These are phyloP conservation scores for Sylvilagus bachmani DNA, from an alignment of 2,113 vertebrate genomes.

Conservation along the genomic window DNA sequence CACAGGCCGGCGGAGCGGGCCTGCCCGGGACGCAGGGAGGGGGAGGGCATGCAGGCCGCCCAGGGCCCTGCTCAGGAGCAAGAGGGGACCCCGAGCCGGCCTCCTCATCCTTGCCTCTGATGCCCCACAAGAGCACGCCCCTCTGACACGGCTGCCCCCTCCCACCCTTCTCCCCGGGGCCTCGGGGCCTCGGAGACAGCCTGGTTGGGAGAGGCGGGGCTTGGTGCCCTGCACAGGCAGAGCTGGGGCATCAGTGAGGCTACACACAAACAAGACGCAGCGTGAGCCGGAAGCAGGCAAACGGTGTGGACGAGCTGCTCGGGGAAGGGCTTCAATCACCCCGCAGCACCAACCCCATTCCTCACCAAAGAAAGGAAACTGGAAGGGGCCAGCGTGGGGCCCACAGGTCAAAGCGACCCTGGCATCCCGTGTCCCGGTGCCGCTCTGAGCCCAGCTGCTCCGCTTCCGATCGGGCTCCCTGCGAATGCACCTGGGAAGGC, in stretches of 20 bases:
- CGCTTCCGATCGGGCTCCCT: too few species aligned
- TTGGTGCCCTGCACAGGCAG: too few species aligned
- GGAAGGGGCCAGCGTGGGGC: too few species aligned
- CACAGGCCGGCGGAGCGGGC: conserved; percentile 74
- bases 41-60: background rate
- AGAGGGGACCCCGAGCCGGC: background rate
- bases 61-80: background rate
- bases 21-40: background rate
- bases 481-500: too few species aligned
- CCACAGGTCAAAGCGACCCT: too few species aligned
- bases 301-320: background rate
- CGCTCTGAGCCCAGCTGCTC: too few species aligned
- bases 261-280: too few species aligned
- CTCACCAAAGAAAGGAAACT: conserved; percentile 39
- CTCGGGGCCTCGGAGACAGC: background rate
- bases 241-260: too few species aligned
- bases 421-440: too few species aligned
- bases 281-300: too few species aligned
- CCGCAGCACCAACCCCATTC: conserved; percentile 5
- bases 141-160: background rate
- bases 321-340: background rate
- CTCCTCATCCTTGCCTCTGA: too few species aligned
- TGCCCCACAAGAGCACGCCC: background rate
- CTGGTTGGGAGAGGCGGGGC: too few species aligned
- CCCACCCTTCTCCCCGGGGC: background rate